Conservation (phyloP, 2,797 vertebrate species). For the Bucorvus abyssinicus region DNA sequence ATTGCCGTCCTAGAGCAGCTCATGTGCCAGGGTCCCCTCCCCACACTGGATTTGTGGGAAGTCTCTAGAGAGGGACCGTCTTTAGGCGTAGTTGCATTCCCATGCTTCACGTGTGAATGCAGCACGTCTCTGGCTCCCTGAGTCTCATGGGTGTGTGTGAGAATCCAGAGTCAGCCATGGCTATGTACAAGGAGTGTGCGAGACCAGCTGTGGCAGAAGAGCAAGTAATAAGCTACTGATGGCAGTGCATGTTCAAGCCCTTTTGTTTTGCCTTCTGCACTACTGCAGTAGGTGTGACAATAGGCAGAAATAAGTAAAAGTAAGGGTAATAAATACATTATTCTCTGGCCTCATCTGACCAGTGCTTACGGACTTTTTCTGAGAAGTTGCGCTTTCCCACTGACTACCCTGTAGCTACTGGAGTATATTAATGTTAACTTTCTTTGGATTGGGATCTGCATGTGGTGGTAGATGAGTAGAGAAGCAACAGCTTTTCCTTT, state of each 20-base stretch:
- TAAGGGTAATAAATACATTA: neutral
- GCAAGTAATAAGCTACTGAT: neutral
- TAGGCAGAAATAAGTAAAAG: neutral
- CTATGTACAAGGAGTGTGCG: neutral
- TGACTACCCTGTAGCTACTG: neutral
- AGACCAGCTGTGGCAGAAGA: neutral
- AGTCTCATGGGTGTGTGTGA: neutral
- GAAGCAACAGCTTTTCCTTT: neutral
- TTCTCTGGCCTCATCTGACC: neutral
- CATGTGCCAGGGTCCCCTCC: neutral
- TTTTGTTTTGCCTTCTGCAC: neutral
- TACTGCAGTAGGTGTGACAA: neutral
- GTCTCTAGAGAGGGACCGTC: neutral
- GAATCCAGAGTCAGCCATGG: neutral
- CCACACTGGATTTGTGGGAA: rapidly evolving
- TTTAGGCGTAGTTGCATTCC: neutral
- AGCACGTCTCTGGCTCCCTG: neutral
- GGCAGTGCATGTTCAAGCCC: neutral
- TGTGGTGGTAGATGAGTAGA: neutral
- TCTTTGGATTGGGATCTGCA: neutral
- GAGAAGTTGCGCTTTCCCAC: neutral
- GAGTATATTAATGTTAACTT: neutral
- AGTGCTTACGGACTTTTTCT: rapidly evolving
- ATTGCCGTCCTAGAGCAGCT: neutral
- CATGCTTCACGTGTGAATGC: rapidly evolving